Evolutionary conservation across 1,140 invertebrate genomes (phyloP), one percentile per base, ranked within the genome.

Genomic region (Orchestia grillus): DNA sequence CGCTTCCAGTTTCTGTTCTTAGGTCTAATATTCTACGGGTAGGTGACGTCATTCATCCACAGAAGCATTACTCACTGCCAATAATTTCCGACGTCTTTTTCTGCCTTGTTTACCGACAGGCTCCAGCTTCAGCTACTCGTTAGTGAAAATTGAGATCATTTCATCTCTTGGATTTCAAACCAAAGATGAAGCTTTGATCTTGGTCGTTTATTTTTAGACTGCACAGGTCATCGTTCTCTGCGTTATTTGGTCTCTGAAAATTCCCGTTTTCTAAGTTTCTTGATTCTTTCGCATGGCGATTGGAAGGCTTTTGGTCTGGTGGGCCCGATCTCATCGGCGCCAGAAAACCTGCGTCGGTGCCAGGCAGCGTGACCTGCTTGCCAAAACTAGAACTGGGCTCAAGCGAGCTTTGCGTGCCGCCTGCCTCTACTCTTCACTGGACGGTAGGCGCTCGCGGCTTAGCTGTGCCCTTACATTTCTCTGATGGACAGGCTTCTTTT

Each of bases 321-420:
- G 62, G 62, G 28, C 62, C 11, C 62, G 62, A 77, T 77, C 62
- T 77, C 62, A 77, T 77, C 62, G 62, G 62, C 62, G 62, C 62
- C 62, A 77, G 62, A 77, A 77, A 77, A 77, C 62, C 62, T 77
- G 62, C 62, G 62, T 77, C 62, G 62, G 62, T 77, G 62, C 62
- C 62, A 77, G 62, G 62, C 62, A 77, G 62, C 62, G 62, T 77
- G 62, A 77, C 62, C 62, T 77, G 62, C 62, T 77, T 77, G 11
- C 62, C 62, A 23, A 36, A 77, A 28, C 11, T 77, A 28, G 62
- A 36, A 77, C 11, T 77, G 62, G 47, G 36, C 62, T 28, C 62
- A 1, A 77, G 62, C 11, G 62, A 77, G 28, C 15, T 36, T 36
- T 36, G 62, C 3, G 62, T 28, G 62, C 62, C 62, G 15, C 62